phyloP scores from a whole-genome alignment of 2,888 invertebrate genomes.

The Noctua janthina region DNA sequence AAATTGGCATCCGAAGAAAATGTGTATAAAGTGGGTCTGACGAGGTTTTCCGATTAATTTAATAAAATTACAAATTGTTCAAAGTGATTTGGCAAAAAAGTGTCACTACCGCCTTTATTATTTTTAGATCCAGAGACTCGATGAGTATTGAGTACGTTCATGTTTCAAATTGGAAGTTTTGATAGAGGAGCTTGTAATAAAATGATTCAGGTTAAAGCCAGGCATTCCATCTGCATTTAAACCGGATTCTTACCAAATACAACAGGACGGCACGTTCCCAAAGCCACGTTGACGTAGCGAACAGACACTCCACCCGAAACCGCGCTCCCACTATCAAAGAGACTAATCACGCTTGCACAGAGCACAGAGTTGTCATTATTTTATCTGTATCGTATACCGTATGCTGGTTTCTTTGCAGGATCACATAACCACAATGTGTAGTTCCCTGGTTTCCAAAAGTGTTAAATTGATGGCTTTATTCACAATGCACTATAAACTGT shows the following conservation, averaged over 20 bases:
- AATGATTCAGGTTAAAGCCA: neutral
- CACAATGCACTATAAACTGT: conserved; percentile 19
- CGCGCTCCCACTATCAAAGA: conserved; percentile 60
- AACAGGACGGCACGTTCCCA: neutral
- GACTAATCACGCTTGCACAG: conserved; percentile 71
- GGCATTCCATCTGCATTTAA: neutral
- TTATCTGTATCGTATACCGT: conserved; percentile 40
- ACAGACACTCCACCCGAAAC: conserved; percentile 20
- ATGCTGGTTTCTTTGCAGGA: conserved; percentile 65
- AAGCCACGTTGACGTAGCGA: neutral
- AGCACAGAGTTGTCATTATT: conserved; percentile 64
- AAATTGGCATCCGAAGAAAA: neutral
- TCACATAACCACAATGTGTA: conserved; percentile 46
- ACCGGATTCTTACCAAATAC: neutral
- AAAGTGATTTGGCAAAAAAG: neutral
- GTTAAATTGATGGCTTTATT: conserved; percentile 41
- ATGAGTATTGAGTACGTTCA: neutral
- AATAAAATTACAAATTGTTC: neutral
- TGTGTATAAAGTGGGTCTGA: neutral
- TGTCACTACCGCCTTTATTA: neutral
- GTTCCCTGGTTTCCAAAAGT: conserved; percentile 33
- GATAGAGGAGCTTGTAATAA: neutral
- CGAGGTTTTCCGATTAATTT: neutral
- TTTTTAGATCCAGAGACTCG: neutral
- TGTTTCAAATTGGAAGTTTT: neutral